Conservation (phyloP, 2,113 vertebrate genomes). For the Gobio gobio region DNA sequence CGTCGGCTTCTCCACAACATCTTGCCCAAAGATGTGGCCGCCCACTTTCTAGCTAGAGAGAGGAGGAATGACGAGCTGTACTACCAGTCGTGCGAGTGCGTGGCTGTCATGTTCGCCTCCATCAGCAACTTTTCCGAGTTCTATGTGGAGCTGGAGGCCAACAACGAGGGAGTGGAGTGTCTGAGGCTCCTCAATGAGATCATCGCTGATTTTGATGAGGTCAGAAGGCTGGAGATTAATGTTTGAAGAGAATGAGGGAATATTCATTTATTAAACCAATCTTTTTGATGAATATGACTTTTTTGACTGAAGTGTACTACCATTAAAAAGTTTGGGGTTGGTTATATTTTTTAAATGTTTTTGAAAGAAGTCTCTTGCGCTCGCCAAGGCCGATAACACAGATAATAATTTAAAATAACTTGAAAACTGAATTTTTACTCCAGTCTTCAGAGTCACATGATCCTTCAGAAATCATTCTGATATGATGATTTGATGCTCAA, state of each 20-base stretch:
- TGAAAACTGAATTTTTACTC: too few relatives aligned
- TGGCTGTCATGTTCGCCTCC: constrained; percentile 97
- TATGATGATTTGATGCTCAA: too few relatives aligned
- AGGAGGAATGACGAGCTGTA: constrained; percentile 93
- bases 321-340: too few relatives aligned
- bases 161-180: constrained; percentile 96
- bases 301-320: too few relatives aligned
- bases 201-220: constrained; percentile 96
- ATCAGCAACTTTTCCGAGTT: constrained; percentile 98
- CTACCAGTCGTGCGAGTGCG: constrained; percentile 96
- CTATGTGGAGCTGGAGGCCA: constrained; percentile 96
- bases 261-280: neutral
- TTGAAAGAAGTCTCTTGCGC: too few relatives aligned
- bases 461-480: too few relatives aligned
- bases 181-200: constrained; percentile 95
- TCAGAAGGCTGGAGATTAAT: constrained; percentile 56
- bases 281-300: neutral
- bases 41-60: constrained; percentile 91
- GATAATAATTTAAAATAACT: too few relatives aligned
- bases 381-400: too few relatives aligned
- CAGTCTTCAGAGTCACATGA: too few relatives aligned
- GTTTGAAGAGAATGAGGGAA: neutral
- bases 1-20: constrained; percentile 94
- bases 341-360: too few relatives aligned
- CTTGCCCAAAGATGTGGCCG: constrained; percentile 93